Evolutionary conservation across 2,797 vertebrate species (phyloP).

Genomic region (Pipistrellus nathusii): DNA sequence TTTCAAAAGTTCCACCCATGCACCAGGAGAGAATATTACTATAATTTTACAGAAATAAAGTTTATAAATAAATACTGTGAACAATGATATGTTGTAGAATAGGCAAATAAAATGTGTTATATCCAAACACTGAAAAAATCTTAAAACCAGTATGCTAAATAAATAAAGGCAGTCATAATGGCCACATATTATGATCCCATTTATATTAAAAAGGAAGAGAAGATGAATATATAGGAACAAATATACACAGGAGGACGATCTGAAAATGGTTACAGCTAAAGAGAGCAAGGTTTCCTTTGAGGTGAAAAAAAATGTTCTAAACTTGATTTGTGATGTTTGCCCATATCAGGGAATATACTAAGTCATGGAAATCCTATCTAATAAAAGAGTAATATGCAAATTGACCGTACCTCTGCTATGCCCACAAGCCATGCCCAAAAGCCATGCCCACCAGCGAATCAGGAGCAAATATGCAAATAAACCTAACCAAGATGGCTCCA

Average conservation of each 20-base stretch:
- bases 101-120: neutral
- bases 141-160: neutral
- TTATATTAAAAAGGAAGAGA: neutral
- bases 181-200: neutral
- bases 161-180: neutral
- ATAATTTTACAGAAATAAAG: neutral
- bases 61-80: neutral
- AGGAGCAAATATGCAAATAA: too few species aligned
- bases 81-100: neutral
- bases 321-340: neutral
- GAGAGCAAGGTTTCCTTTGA: neutral
- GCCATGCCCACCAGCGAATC: too few species aligned
- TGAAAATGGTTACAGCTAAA: neutral
- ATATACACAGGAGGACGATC: neutral
- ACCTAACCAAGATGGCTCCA: too few species aligned
- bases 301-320: neutral
- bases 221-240: neutral
- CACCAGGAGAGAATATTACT: neutral
- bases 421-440: too few species aligned
- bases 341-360: neutral
- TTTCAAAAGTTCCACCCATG: neutral
- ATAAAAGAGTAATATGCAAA: too few species aligned
- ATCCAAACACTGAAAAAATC: neutral
- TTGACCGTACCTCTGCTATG: too few species aligned
- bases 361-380: neutral